Percentiles rank a stretch among this genome's conserved stretches.
Evolutionary conservation across 2,888 invertebrate genomes (phyloP).

Genomic region (Elysia crispata): DNA sequence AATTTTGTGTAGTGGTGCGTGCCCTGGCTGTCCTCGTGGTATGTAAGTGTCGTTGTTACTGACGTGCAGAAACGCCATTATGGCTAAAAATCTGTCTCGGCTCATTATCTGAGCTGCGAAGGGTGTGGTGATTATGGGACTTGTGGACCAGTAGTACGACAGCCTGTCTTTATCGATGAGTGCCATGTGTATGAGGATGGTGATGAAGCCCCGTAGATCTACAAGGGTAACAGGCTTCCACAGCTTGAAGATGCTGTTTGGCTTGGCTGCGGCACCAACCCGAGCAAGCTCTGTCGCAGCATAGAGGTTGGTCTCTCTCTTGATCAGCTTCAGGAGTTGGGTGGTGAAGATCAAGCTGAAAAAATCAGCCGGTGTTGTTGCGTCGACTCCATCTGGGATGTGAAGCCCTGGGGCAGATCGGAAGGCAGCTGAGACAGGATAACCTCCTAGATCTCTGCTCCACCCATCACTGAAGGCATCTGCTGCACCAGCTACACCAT

Average conservation of each 20-base stretch:
- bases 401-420: neutral
- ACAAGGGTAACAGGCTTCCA: slow-evolving; percentile 14
- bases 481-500: too few species aligned
- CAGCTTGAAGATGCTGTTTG: neutral
- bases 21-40: neutral
- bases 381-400: neutral
- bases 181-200: slow-evolving; percentile 17
- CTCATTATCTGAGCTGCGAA: neutral
- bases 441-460: too few species aligned
- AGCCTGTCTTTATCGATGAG: neutral
- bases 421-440: too few species aligned
- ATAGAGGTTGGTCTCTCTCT: slow-evolving; percentile 20
- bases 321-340: neutral
- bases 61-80: slow-evolving; percentile 6
- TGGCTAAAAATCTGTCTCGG: neutral
- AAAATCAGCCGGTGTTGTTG: neutral
- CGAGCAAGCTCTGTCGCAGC: neutral
- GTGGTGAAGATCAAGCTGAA: neutral
- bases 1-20: slow-evolving; percentile 15
- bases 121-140: neutral
- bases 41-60: neutral
- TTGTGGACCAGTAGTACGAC: neutral
- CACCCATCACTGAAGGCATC: too few species aligned
- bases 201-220: neutral
- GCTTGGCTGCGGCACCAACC: neutral